Base-by-base conservation (phyloP, 2,797 vertebrate genomes). In the Selene dorsalis region DNA sequence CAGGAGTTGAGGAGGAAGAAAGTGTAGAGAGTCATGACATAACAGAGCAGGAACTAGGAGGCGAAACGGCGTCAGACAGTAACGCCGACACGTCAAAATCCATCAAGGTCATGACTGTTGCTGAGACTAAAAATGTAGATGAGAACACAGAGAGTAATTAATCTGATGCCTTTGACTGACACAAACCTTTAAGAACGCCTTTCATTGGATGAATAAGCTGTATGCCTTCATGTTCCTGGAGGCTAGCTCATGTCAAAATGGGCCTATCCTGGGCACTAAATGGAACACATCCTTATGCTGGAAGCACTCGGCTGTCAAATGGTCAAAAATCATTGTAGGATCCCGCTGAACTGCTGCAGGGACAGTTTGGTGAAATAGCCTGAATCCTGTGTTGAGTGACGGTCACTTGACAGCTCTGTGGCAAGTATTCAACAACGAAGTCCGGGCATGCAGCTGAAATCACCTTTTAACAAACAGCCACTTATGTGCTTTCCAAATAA, bases 151-250 rank as follows among this genome's bases (percentile, higher is more conserved):
- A 87, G 52, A 77, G 64, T 72, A 85, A 91, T 77, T 88, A 91
- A 90, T 50, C 50, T 2, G 65, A 78, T 73, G 75, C 79, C 63
- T 87, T 75, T 61, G 71, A 82, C 84, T 85, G 72, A 77, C 52
- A 63, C 57, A 70, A 61, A 84, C 83, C 74, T 88, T 88, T 94
- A 95, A 94, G 94, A 95, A 91, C 83, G 90, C 91, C 88, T 88
- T 86, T 77, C 30, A 68, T 70, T 79, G 73, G 87, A 89, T 76
- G 55, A 88, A 91, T 90, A 87, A 89, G 91, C 89, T 89, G 77
- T 73, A 69, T 38, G 83, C 79, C 88, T 85, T 80, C 80, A 69
- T 17, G 77, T 83, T 89, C 83, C 80, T 75, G 77, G 84, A 88
- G 88, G 91, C 88, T 35, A 22, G 89, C 81, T 87, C 84, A 85